Evolutionary conservation across 2,888 invertebrate species (phyloP).

Genomic region (Stenodera caucasica): DNA sequence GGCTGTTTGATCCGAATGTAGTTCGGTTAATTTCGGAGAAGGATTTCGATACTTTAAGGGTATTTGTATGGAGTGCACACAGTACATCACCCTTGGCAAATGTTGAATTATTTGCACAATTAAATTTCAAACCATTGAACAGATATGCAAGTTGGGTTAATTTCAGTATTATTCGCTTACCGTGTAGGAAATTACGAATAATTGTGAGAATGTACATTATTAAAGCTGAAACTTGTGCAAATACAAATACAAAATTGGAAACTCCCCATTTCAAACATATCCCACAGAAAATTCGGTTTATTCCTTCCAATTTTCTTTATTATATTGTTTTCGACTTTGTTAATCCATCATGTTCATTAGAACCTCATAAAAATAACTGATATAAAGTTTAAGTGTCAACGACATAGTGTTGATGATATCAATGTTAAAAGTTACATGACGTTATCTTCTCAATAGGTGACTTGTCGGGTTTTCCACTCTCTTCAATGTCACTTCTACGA

Average conservation of each 20-base stretch:
- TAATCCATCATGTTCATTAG: constrained; percentile 48
- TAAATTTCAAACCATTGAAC: constrained; percentile 7
- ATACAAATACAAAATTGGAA: too few species aligned
- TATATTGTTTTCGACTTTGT: too few species aligned
- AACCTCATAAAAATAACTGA: constrained; percentile 47
- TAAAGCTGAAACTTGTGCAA: not conserved
- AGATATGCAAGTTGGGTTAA: constrained; percentile 7
- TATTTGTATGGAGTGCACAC: not conserved
- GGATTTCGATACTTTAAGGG: not conserved
- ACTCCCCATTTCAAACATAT: too few species aligned
- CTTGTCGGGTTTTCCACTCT: constrained; percentile 35
- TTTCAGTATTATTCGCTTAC: constrained; percentile 5
- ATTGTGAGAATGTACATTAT: constrained; percentile 7
- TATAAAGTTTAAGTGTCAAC: constrained; percentile 30
- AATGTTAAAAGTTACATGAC: constrained; percentile 45
- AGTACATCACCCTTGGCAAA: constrained; percentile 3
- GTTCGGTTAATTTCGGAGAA: not conserved
- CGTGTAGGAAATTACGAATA: not conserved
- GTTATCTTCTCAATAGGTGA: constrained; percentile 45
- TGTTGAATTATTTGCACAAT: constrained; percentile 9
- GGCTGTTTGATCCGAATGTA: too few species aligned
- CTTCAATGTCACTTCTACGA: not conserved
- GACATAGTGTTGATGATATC: constrained; percentile 44
- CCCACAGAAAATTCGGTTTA: too few species aligned
- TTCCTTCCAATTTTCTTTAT: too few species aligned